Base-by-base conservation (phyloP, 2,888 invertebrate species). In the Tridacna crocea region DNA sequence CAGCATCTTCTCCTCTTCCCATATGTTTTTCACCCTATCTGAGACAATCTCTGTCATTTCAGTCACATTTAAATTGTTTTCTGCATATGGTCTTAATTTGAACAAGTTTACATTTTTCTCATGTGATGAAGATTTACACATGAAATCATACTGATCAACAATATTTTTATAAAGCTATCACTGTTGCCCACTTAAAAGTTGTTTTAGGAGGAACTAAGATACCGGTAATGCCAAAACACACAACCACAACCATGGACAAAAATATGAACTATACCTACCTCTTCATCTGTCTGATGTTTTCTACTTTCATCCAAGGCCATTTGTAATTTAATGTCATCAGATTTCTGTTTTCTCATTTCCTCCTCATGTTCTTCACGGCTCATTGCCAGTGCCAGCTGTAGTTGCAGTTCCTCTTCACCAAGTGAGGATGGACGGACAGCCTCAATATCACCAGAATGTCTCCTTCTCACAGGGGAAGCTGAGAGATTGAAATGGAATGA, bases 341-440 rank as follows among this genome's bases (percentile, higher is more conserved):
- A 98, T 87, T 98, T 97, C 81, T 98, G 96, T 93, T 98, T 96
- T 89, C 98, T 97, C 95, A 99, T 98, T 94, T 99, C 99, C 91
- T 98, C 97, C 93, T 99, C 99, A 48, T 99, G 99, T 95, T 99
- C 99, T 95, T 99, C 99, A 85, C 99, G 96, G 72, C 98, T 98
- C 98, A 99, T 99, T 77, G 99, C 99, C 94, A 99, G 96, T 72
- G 99, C 99, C 92, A 99, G 96, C 95, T 99, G 99, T 89, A 99
- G 95, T 95, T 99, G 99, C 87, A 99, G 96, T 94, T 99, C 99
- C 95, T 99, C 99, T 95, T 99, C 99, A 6, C 99, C 99, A 0
- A 98, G 97, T 0, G 99, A 99, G 91, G 98, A 97, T 8, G 99
- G 99, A 79, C 99, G 96, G 72, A 99, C 99, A 94, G 97, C 96